Percentiles rank a stretch among this genome's conserved stretches.
Evolutionary conservation across 1,140 invertebrate genomes (phyloP).

Genomic region (Formica exsecta): DNA sequence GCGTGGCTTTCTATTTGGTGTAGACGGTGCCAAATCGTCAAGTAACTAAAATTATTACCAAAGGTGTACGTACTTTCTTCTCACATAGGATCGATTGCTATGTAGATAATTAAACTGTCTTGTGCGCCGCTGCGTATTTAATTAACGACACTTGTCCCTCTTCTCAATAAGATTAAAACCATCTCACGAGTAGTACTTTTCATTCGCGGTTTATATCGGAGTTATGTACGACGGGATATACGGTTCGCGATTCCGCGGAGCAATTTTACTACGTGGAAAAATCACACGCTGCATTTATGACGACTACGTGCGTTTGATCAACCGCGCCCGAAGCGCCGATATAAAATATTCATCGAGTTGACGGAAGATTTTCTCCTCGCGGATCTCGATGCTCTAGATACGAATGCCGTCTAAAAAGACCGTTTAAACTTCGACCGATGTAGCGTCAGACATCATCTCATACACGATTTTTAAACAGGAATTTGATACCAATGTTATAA

Average conservation of each 20-base stretch:
- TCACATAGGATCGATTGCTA: slow-evolving; percentile 17
- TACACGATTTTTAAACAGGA: not conserved
- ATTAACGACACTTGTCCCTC: slow-evolving; percentile 31
- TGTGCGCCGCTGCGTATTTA: not conserved
- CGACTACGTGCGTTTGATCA: not conserved
- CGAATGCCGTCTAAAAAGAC: not conserved
- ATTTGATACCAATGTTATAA: not conserved
- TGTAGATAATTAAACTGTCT: slow-evolving; percentile 3
- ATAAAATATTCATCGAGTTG: slow-evolving; percentile 43
- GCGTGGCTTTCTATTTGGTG: slow-evolving; percentile 75
- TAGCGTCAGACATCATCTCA: not conserved
- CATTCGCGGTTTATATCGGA: slow-evolving; percentile 15
- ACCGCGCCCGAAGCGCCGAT: not conserved
- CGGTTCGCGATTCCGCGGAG: not conserved
- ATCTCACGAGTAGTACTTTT: slow-evolving; percentile 49
- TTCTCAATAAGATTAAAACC: slow-evolving; percentile 46
- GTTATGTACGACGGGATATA: slow-evolving; percentile 20
- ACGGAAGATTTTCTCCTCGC: not conserved
- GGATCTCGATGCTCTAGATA: not conserved
- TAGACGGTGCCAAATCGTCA: slow-evolving; percentile 85
- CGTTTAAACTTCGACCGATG: not conserved
- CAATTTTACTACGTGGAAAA: slow-evolving; percentile 15
- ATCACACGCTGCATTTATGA: slow-evolving; percentile 23
- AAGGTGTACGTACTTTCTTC: slow-evolving; percentile 75
- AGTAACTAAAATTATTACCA: slow-evolving; percentile 84